These are phyloP conservation scores for Apteryx owenii DNA, from an alignment of 2,113 vertebrate species.

Conservation along the genomic window DNA sequence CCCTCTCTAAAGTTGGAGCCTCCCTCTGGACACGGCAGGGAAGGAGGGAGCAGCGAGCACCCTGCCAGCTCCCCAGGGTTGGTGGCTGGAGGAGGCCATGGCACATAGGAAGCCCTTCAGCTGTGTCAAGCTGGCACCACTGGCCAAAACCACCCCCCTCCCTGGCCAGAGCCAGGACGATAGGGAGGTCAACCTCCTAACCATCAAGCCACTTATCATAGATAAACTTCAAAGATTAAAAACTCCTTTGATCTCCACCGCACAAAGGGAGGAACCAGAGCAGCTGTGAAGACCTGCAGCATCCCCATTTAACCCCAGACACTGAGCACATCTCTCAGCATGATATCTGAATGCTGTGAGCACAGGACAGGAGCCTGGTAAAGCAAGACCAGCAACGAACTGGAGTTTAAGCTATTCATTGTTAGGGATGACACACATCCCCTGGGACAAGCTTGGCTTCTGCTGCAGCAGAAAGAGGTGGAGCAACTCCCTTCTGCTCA, in stretches of 20 bases:
- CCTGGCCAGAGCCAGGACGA: not conserved
- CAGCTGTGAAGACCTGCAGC: not conserved
- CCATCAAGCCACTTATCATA: not conserved
- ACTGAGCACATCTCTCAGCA: not conserved
- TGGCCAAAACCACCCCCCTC: not conserved
- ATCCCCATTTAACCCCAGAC: not conserved
- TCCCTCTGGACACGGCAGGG: fast-evolving
- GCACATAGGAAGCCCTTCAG: not conserved
- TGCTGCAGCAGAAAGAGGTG: conserved; percentile 1
- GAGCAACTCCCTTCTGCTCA: conserved; percentile 37
- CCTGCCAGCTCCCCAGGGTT: not conserved
- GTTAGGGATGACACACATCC: not conserved
- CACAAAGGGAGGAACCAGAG: not conserved
- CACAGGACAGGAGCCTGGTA: not conserved
- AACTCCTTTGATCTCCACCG: not conserved
- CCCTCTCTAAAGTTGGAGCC: not conserved
- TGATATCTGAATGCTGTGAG: not conserved
- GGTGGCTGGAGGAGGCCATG: not conserved
- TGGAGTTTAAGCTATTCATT: not conserved
- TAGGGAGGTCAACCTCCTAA: not conserved
- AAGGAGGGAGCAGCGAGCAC: not conserved
- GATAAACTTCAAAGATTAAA: not conserved
- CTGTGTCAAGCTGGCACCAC: not conserved
- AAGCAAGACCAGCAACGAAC: not conserved
- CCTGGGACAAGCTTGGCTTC: not conserved